phyloP scores from a whole-genome alignment of 1,140 invertebrate genomes.

The Dinoponera quadriceps region DNA sequence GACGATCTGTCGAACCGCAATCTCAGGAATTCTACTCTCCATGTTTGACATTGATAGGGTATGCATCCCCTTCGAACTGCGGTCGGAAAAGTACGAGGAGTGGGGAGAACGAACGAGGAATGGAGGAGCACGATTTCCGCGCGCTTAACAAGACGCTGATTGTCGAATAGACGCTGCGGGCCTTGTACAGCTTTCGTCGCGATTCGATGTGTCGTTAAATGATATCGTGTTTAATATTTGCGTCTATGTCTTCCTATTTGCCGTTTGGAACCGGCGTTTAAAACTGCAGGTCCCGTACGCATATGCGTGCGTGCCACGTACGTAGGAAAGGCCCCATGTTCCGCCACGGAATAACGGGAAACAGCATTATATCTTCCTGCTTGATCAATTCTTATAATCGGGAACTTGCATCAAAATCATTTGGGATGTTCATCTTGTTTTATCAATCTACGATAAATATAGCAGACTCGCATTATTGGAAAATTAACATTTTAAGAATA shows the following conservation, averaged over 20 bases:
- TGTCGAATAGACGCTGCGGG: conserved; percentile 53
- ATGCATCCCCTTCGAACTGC: not conserved
- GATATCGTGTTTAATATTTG: not conserved
- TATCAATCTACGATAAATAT: too few species aligned
- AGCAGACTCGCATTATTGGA: too few species aligned
- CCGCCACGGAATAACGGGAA: too few species aligned
- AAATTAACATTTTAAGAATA: too few species aligned
- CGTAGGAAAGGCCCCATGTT: too few species aligned
- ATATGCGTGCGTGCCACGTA: too few species aligned
- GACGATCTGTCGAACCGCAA: conserved; percentile 59
- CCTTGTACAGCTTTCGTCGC: not conserved
- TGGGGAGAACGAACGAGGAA: not conserved
- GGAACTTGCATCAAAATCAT: too few species aligned
- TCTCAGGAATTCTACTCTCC: conserved; percentile 57
- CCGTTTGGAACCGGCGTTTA: not conserved
- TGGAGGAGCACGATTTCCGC: not conserved
- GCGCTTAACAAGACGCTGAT: conserved; percentile 59
- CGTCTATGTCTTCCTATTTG: not conserved
- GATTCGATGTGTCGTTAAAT: conserved; percentile 2
- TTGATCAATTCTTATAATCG: too few species aligned
- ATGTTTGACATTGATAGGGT: conserved; percentile 65
- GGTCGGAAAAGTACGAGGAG: conserved; percentile 44
- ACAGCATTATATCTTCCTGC: too few species aligned
- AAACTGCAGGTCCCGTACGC: too few species aligned
- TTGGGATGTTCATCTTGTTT: too few species aligned